Base-by-base conservation (phyloP, 2,888 invertebrate species). In the Diarsia dahlii region DNA sequence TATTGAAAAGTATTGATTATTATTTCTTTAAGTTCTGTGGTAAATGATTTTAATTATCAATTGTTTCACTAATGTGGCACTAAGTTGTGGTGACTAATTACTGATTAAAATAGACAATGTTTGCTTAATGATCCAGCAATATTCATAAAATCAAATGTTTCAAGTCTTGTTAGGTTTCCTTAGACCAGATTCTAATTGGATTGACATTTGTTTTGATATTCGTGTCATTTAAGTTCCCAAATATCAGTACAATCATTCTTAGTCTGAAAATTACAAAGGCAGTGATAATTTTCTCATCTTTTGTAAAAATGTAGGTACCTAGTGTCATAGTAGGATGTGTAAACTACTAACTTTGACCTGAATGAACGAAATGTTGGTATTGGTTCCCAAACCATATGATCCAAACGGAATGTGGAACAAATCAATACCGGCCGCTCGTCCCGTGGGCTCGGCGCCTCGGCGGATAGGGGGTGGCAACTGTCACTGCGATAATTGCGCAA, bases 401-500 rank as follows among this genome's bases (percentile, higher is more conserved):
- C 91, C 88, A 91, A 88, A 86, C 86, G 85, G 89, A 92, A 95
- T 94, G 86, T 94, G 89, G 94, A 93, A 93, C 94, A 95, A 94
- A 96, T 96, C 96, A 94, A 96, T 96, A 96, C 94, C 93, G 94
- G 94, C 85, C 91, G 89, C 89, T 88, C 89, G 89, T 92, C 90
- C 91, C 89, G 90, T 90, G 84, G 88, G 87, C 85, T 88, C 76
- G 87, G 76, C 84, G 87, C 74, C 69, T 69, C 62, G 58, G 71
- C 52, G 66, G 91, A 81, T 89, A 92, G 94, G 95, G 96, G 96
- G 96, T 94, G 95, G 95, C 89, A 91, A 91, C 93, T 93, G 94
- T 92, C 95, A 93, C 84, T 87, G 76, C 75, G 80, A 86, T 89
- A 94, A 95, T 96, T 96, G 96, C 95, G 96, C 96, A 96, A 96